phyloP scores from a whole-genome alignment of 2,888 invertebrate genomes.

The Amphimallon solstitiale region DNA sequence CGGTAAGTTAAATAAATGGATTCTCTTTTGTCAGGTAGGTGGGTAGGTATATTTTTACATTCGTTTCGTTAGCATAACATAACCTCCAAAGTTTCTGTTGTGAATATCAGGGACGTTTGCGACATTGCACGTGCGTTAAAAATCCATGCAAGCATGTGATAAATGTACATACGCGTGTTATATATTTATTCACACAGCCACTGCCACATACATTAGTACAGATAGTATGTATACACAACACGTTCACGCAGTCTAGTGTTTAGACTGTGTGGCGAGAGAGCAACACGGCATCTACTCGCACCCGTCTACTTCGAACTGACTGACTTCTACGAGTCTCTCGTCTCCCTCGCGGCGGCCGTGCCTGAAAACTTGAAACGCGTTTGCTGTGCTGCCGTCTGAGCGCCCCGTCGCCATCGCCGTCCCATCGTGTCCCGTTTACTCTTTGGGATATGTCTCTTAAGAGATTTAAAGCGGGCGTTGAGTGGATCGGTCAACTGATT shows the following conservation, averaged over 20 bases:
- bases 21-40: not conserved
- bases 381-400: slow-evolving; percentile 22
- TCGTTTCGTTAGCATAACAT: slow-evolving; percentile 16
- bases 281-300: slow-evolving; percentile 13
- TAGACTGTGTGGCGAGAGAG: slow-evolving; percentile 22
- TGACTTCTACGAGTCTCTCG: slow-evolving; percentile 34
- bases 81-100: slow-evolving; percentile 21
- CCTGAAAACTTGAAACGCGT: slow-evolving; percentile 37
- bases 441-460: slow-evolving; percentile 38
- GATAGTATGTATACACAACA: slow-evolving; percentile 8
- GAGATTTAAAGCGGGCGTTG: slow-evolving; percentile 46
- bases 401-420: slow-evolving; percentile 18
- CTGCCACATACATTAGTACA: not conserved
- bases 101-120: slow-evolving; percentile 1
- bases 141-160: slow-evolving; percentile 44
- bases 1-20: too few species aligned
- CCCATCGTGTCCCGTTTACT: slow-evolving; percentile 31
- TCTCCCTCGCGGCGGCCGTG: slow-evolving; percentile 30
- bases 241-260: slow-evolving; percentile 21
- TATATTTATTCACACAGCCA: not conserved
- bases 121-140: slow-evolving; percentile 43
- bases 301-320: slow-evolving; percentile 33
- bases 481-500: slow-evolving; percentile 46
- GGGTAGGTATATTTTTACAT: slow-evolving; percentile 22
- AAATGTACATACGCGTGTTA: not conserved